These are phyloP conservation scores for Cinclus mexicanus DNA, from an alignment of 2,113 vertebrate species.

Conservation along the genomic window DNA sequence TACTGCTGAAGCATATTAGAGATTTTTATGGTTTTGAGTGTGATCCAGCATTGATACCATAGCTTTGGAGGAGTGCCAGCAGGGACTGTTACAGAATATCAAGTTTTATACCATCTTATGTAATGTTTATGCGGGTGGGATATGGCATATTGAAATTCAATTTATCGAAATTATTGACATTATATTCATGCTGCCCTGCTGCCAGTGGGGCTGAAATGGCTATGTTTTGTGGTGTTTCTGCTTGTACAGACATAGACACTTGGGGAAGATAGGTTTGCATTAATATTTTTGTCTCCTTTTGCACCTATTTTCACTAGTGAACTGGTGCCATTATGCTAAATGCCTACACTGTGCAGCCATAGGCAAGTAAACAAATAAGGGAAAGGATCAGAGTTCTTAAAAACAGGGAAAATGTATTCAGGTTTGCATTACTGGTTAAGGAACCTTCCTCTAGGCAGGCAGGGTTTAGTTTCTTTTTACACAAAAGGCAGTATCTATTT, in stretches of 20 bases:
- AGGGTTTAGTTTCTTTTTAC: not conserved
- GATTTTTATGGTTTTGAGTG: constrained; percentile 47
- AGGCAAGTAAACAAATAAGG: not conserved
- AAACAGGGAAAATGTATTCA: not conserved
- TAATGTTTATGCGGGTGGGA: constrained; percentile 46
- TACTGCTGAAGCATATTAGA: constrained; percentile 6
- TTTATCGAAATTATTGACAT: constrained; percentile 49
- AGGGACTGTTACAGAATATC: constrained; percentile 42
- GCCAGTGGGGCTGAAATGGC: not conserved
- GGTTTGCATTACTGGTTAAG: not conserved
- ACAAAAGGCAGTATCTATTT: constrained; percentile 11
- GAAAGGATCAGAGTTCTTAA: not conserved
- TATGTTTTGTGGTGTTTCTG: not conserved
- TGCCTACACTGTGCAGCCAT: not conserved
- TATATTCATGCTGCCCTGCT: constrained; percentile 8
- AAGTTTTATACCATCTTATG: constrained; percentile 32
- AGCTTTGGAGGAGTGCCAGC: constrained; percentile 30
- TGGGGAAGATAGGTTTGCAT: not conserved
- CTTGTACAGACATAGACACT: not conserved
- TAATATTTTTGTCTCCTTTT: not conserved
- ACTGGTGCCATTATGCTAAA: not conserved
- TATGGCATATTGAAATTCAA: constrained; percentile 50
- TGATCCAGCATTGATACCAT: constrained; percentile 45
- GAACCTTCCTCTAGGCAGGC: not conserved
- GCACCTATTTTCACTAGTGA: not conserved